These are phyloP conservation scores for Euwallacea fornicatus DNA, from an alignment of 1,140 invertebrate species.

Conservation along the genomic window DNA sequence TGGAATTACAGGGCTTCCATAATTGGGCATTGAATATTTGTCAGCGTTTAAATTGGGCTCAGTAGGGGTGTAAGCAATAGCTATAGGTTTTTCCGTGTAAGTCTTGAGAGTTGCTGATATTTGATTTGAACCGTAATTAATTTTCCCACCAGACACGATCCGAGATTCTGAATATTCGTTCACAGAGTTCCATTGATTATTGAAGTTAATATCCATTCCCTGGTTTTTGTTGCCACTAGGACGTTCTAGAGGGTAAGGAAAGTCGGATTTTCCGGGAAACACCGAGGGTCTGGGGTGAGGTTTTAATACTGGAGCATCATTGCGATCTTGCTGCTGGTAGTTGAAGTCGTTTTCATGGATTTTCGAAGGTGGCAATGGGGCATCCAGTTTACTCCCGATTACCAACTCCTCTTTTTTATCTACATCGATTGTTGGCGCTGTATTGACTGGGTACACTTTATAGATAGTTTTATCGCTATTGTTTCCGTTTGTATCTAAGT, in stretches of 20 bases:
- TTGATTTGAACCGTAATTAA: slow-evolving; percentile 40
- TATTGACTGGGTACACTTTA: slow-evolving; percentile 66
- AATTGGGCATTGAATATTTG: slow-evolving; percentile 52
- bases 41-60: slow-evolving; percentile 48
- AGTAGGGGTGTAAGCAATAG: slow-evolving; percentile 59
- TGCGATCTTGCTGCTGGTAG: slow-evolving; percentile 57
- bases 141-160: slow-evolving; percentile 42
- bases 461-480: slow-evolving; percentile 58
- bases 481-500: slow-evolving; percentile 11
- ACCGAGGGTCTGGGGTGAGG: slow-evolving; percentile 53
- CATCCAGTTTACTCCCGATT: slow-evolving; percentile 56
- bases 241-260: slow-evolving; percentile 64
- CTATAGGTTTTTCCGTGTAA: slow-evolving; percentile 57
- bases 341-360: slow-evolving; percentile 51
- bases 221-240: slow-evolving; percentile 52
- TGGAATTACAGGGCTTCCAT: slow-evolving; percentile 54
- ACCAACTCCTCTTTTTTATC: slow-evolving; percentile 56
- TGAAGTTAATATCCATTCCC: slow-evolving; percentile 28
- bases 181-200: slow-evolving; percentile 52
- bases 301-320: slow-evolving; percentile 56
- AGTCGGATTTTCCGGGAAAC: slow-evolving; percentile 57
- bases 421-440: slow-evolving; percentile 52
- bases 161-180: slow-evolving; percentile 45
- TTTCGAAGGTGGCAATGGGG: slow-evolving; percentile 54
- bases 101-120: slow-evolving; percentile 52